Conservation (phyloP, 2,888 invertebrate species). For the Nomada ruficornis region DNA sequence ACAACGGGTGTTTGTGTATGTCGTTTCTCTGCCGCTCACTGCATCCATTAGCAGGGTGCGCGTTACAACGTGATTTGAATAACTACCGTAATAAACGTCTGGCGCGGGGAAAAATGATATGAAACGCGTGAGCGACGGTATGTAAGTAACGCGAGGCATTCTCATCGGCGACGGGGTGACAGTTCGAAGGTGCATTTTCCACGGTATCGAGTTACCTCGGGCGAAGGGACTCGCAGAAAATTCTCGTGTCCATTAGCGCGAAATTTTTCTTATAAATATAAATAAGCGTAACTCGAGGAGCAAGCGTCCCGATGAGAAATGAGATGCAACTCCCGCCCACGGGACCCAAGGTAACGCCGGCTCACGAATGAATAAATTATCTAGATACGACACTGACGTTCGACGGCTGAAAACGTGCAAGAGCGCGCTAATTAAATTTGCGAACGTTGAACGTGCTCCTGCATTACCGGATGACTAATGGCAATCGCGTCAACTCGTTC, state of each 20-base stretch:
- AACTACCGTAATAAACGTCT: constrained; percentile 47
- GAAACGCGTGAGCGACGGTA: constrained; percentile 5
- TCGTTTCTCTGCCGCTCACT: constrained; percentile 13
- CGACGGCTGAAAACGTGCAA: constrained; percentile 57
- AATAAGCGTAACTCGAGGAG: constrained; percentile 57
- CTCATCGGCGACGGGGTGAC: background rate
- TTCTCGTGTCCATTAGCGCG: constrained; percentile 63
- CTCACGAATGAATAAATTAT: constrained; percentile 66
- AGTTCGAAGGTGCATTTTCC: constrained; percentile 31
- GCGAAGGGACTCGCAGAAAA: constrained; percentile 28
- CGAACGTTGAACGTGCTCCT: constrained; percentile 63
- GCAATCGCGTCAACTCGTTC: constrained; percentile 55
- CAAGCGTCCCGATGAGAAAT: constrained; percentile 54
- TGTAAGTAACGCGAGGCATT: constrained; percentile 30
- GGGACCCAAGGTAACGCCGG: constrained; percentile 32
- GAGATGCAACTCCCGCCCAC: constrained; percentile 48
- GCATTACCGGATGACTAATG: constrained; percentile 67
- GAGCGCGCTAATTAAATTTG: constrained; percentile 73
- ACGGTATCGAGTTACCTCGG: constrained; percentile 41
- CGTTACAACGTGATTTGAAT: constrained; percentile 47
- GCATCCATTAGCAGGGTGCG: constrained; percentile 16
- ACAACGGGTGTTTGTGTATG: background rate
- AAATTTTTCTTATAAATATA: constrained; percentile 63
- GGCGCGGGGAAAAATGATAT: constrained; percentile 31
- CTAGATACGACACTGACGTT: constrained; percentile 55